Evolutionary conservation across 2,113 vertebrate genomes (phyloP).

Genomic region (Rafetus swinhoei): DNA sequence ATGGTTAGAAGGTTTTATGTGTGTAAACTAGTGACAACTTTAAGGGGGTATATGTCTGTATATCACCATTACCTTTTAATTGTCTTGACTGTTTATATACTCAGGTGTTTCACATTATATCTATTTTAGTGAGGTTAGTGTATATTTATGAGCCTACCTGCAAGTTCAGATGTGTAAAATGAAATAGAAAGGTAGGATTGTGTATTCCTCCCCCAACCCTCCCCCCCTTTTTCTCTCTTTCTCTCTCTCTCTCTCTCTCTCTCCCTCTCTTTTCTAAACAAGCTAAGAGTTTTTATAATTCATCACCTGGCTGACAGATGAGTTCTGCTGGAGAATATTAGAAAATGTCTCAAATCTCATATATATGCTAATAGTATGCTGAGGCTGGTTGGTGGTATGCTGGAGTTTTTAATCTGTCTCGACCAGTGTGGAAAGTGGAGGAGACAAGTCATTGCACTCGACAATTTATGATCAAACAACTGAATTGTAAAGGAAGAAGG

Average conservation of each 20-base stretch:
- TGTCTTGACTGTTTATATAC: fast-evolving
- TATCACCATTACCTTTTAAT: slow-evolving; percentile 9
- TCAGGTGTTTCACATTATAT: neutral
- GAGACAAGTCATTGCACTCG: slow-evolving; percentile 93
- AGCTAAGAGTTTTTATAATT: slow-evolving; percentile 99
- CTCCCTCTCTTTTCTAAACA: slow-evolving; percentile 90
- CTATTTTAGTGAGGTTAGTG: neutral
- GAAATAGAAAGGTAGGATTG: slow-evolving; percentile 50
- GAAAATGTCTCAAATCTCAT: slow-evolving; percentile 99
- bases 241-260: slow-evolving; percentile 55
- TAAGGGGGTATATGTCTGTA: neutral
- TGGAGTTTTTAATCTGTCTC: slow-evolving; percentile 98
- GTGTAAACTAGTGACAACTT: neutral
- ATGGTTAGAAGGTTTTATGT: neutral
- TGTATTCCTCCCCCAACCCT: slow-evolving; percentile 18
- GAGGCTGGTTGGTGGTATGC: slow-evolving; percentile 88
- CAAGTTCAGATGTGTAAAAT: slow-evolving; percentile 31
- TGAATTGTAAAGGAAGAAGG: slow-evolving; percentile 85
- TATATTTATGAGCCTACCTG: slow-evolving; percentile 12
- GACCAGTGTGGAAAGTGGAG: slow-evolving; percentile 95
- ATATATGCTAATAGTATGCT: slow-evolving; percentile 99
- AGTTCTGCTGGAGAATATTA: slow-evolving; percentile 99
- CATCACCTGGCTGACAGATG: slow-evolving; percentile 99
- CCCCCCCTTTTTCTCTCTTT: slow-evolving; percentile 48
- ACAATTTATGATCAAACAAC: slow-evolving; percentile 99